Evolutionary conservation across 2,888 invertebrate species (phyloP).

Genomic region (Chydorus sphaericus): DNA sequence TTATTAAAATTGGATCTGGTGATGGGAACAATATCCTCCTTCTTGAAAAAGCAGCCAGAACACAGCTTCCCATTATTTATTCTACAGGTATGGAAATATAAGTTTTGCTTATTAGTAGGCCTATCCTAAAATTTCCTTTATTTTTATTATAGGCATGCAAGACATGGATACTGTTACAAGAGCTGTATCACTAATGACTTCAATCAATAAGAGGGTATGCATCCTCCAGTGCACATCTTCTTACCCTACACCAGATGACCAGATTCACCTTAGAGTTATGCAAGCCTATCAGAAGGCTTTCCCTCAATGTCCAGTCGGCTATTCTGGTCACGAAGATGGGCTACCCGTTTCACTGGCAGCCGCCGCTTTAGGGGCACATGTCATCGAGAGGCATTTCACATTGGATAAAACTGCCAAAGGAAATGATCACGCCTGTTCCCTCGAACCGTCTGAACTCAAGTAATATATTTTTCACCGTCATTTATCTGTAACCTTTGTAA

Average conservation of each 20-base stretch:
- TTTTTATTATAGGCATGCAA: conserved; percentile 46
- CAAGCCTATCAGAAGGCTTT: conserved; percentile 45
- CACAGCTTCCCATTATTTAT: conserved; percentile 50
- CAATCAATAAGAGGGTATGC: conserved; percentile 43
- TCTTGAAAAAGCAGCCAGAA: conserved; percentile 48
- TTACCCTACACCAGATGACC: conserved; percentile 53
- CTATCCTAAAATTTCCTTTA: neutral
- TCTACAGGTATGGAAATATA: conserved; percentile 42
- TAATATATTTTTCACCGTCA: conserved; percentile 30
- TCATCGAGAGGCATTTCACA: conserved; percentile 66
- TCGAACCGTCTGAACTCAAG: conserved; percentile 49
- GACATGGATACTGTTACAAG: conserved; percentile 44
- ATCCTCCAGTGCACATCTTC: conserved; percentile 63
- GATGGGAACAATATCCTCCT: conserved; percentile 61
- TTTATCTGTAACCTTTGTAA: neutral
- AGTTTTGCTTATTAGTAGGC: neutral
- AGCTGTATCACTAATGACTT: conserved; percentile 44
- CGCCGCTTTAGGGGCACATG: conserved; percentile 54
- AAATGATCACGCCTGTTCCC: conserved; percentile 60
- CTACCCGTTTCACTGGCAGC: conserved; percentile 50
- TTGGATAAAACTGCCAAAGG: conserved; percentile 58
- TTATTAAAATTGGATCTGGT: conserved; percentile 72
- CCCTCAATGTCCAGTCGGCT: conserved; percentile 53
- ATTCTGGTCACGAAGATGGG: conserved; percentile 67
- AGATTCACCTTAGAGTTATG: conserved; percentile 51